phyloP scores from a whole-genome alignment of 64 coral and sea anemone genomes.

The Orbicella faveolata region DNA sequence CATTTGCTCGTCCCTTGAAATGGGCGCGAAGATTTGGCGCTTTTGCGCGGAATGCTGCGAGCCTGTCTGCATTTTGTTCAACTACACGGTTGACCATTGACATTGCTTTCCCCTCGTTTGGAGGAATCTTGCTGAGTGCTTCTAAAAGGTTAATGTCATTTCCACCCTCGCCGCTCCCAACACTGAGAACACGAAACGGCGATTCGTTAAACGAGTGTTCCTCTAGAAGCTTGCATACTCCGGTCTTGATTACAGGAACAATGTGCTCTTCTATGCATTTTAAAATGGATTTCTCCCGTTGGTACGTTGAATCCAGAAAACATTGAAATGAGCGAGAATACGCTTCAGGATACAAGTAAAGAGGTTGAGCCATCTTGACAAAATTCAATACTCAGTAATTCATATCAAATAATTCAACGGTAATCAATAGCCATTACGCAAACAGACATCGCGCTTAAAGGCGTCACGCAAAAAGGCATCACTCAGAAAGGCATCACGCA shows the following conservation, averaged over 20 bases:
- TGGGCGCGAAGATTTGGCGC: neutral
- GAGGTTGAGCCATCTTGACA: too few relatives aligned
- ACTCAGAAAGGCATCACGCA: too few relatives aligned
- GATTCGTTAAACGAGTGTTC: neutral
- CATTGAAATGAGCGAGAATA: too few relatives aligned
- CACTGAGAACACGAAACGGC: conserved; percentile 1
- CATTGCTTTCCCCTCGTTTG: neutral
- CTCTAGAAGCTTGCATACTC: neutral
- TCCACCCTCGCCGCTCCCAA: neutral
- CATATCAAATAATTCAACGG: too few relatives aligned
- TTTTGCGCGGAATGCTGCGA: neutral
- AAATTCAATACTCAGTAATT: too few relatives aligned
- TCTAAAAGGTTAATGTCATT: conserved; percentile 3
- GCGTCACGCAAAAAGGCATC: too few relatives aligned
- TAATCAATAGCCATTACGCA: too few relatives aligned
- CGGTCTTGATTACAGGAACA: neutral
- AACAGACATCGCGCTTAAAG: too few relatives aligned
- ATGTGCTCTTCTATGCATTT: neutral
- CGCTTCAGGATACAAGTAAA: too few relatives aligned
- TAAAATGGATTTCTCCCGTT: neutral
- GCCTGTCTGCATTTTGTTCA: neutral
- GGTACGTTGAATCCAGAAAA: neutral
- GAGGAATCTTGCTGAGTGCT: neutral
- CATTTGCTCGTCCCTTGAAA: neutral
- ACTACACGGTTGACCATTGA: neutral